Conservation (phyloP, 1,140 invertebrate species). For the Sinella curviseta region DNA sequence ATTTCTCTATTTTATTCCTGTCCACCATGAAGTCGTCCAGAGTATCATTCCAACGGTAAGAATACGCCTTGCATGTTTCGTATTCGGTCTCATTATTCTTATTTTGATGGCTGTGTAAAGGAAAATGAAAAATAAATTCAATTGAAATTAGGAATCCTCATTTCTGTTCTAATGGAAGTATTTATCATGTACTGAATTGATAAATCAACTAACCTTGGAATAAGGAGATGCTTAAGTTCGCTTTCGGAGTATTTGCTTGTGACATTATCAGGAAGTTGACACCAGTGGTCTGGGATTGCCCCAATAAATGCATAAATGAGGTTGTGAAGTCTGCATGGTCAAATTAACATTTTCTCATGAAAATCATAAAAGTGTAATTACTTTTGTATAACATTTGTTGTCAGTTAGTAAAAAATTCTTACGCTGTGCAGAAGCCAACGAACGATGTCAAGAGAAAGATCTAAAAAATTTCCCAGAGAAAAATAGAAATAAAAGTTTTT, state of each 20-base stretch:
- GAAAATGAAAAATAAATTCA: too few relatives aligned
- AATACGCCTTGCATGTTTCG: slow-evolving; percentile 27
- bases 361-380: background rate
- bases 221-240: slow-evolving; percentile 38
- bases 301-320: slow-evolving; percentile 48
- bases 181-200: background rate
- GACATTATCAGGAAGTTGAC: slow-evolving; percentile 30
- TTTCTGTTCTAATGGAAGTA: background rate
- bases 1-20: slow-evolving; percentile 8
- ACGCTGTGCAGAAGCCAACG: slow-evolving; percentile 20
- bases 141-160: background rate
- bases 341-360: background rate
- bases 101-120: too few relatives aligned
- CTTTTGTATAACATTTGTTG: background rate
- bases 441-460: slow-evolving; percentile 25
- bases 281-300: slow-evolving; percentile 46
- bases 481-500: too few relatives aligned
- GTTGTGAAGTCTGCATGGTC: slow-evolving; percentile 22
- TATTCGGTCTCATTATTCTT: slow-evolving; percentile 32
- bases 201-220: slow-evolving; percentile 43
- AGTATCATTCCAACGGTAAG: background rate
- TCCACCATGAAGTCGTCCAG: slow-evolving; percentile 10
- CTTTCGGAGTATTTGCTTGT: slow-evolving; percentile 6
- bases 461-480: slow-evolving; percentile 10
- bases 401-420: too few relatives aligned